Evolutionary conservation across 2,888 invertebrate species (phyloP).

Genomic region (Dimorphilus gyrociliatus): DNA sequence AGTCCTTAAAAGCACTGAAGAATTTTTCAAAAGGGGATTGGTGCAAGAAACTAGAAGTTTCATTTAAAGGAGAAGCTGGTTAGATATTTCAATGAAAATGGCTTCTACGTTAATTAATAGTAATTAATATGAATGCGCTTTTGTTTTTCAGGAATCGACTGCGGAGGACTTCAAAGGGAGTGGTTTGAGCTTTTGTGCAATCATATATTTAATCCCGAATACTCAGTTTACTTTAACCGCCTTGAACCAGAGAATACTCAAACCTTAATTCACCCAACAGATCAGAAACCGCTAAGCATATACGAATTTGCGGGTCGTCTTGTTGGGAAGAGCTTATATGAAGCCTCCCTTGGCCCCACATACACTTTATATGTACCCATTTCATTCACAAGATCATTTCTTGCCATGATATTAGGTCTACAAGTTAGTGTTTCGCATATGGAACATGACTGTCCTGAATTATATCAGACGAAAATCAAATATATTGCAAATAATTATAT

Average conservation of each 20-base stretch:
- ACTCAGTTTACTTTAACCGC: too few species aligned
- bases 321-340: conserved; percentile 83
- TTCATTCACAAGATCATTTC: conserved; percentile 71
- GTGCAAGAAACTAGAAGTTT: conserved; percentile 83
- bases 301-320: conserved; percentile 79
- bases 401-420: conserved; percentile 81
- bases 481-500: conserved; percentile 79
- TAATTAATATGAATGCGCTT: conserved; percentile 1
- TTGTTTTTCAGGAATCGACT: conserved; percentile 56
- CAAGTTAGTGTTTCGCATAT: conserved; percentile 67
- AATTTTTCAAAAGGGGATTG: conserved; percentile 73
- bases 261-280: too few species aligned
- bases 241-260: too few species aligned
- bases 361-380: conserved; percentile 78
- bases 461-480: conserved; percentile 78
- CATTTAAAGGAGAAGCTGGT: conserved; percentile 86
- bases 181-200: conserved; percentile 84
- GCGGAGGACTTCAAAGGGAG: conserved; percentile 80
- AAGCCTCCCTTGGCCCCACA: conserved; percentile 72
- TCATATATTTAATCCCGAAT: conserved; percentile 70
- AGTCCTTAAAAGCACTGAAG: conserved; percentile 66
- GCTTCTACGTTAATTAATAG: background rate
- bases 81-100: conserved; percentile 4
- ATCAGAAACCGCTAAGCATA: too few species aligned
- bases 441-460: conserved; percentile 84